Percentiles rank a stretch among this genome's conserved stretches.
phyloP scores from a whole-genome alignment of 2,888 invertebrate genomes.

The Athetis lepigone region DNA sequence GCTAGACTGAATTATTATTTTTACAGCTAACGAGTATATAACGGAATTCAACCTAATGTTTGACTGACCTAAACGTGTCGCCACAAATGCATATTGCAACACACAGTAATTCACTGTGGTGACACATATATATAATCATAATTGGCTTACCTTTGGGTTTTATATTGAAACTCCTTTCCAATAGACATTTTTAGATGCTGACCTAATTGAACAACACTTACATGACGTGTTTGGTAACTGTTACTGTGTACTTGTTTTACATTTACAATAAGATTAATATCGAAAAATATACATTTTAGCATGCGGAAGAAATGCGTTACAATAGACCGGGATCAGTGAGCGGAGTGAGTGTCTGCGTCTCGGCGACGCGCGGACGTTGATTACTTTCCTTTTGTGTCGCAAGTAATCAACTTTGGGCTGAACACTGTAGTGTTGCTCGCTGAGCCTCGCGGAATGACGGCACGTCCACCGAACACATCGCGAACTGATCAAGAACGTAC shows the following conservation, averaged over 20 bases:
- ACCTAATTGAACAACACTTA: too few species aligned
- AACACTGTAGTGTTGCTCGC: constrained; percentile 15
- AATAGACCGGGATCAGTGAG: constrained; percentile 3
- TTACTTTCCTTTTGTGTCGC: constrained; percentile 57
- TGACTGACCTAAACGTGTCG: too few species aligned
- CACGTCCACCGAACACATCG: background rate
- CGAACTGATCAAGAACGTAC: background rate
- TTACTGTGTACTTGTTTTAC: constrained; percentile 8
- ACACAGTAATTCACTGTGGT: too few species aligned
- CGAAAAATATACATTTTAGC: background rate
- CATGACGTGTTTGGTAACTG: too few species aligned
- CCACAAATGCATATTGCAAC: too few species aligned
- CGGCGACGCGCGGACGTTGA: constrained; percentile 38
- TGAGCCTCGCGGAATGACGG: background rate
- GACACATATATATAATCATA: too few species aligned
- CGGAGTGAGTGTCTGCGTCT: background rate
- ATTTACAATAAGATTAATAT: constrained; percentile 3
- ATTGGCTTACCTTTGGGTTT: too few species aligned
- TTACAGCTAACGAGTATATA: too few species aligned
- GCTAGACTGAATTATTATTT: constrained; percentile 7
- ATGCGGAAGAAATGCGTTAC: background rate
- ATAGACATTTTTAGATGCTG: too few species aligned
- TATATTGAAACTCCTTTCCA: too few species aligned
- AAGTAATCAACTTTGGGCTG: constrained; percentile 46
- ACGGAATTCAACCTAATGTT: too few species aligned